These are phyloP conservation scores for Melanotaenia pygmaea DNA, from an alignment of 2,797 vertebrate genomes.

Conservation along the genomic window DNA sequence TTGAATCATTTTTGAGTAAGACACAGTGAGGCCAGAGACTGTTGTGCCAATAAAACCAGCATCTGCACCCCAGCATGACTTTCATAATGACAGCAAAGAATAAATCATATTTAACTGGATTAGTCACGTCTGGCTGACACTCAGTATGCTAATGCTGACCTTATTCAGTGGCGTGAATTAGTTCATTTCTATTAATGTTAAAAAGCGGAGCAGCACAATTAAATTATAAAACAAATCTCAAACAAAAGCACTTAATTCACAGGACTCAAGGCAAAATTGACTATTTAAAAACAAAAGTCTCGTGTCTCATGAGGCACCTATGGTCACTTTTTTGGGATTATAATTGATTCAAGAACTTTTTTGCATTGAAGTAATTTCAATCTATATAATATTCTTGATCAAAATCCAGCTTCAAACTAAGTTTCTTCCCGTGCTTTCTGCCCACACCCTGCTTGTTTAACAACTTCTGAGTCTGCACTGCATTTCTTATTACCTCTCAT, in stretches of 20 bases:
- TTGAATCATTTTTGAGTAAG: background rate
- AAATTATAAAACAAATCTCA: background rate
- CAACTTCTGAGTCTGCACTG: background rate
- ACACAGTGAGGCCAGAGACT: background rate
- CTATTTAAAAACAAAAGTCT: background rate
- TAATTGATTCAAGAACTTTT: background rate
- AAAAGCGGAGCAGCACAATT: background rate
- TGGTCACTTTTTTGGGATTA: background rate
- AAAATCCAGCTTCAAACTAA: background rate
- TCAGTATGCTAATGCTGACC: constrained; percentile 2
- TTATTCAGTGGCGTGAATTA: background rate
- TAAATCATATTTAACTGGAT: constrained; percentile 5
- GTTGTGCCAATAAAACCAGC: background rate
- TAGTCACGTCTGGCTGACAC: background rate
- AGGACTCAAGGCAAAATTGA: background rate
- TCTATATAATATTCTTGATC: background rate
- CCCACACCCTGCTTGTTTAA: constrained; percentile 5
- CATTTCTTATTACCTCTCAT: background rate
- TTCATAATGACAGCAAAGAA: background rate
- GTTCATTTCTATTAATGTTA: background rate
- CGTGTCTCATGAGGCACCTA: background rate
- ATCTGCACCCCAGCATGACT: background rate
- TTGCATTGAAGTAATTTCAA: background rate
- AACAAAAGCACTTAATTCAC: background rate
- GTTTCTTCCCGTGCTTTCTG: background rate